A percentile compares a stretch with the other conserved stretches of the same genome.
Evolutionary conservation across 2,113 vertebrate genomes (phyloP).

Genomic region (Thermophis baileyi): DNA sequence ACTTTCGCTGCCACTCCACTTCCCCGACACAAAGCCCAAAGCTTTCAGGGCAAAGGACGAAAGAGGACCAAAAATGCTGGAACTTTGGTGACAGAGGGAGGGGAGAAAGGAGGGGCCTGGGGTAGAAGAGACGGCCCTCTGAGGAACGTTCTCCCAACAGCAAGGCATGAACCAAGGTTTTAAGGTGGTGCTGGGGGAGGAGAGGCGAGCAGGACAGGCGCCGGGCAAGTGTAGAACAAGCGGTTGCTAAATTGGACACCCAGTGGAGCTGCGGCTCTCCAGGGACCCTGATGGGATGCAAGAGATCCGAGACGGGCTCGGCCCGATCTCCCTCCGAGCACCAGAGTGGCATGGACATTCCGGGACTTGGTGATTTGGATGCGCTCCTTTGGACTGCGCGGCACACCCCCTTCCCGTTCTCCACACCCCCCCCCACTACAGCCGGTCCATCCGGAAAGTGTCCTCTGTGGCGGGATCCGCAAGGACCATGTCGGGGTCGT

Average conservation of each 20-base stretch:
- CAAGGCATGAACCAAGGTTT: constrained; percentile 66
- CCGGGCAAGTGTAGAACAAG: constrained; percentile 82
- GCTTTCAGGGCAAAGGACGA: constrained; percentile 38
- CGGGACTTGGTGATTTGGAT: constrained; percentile 8
- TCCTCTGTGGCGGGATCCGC: constrained; percentile 95
- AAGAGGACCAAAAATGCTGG: constrained; percentile 37
- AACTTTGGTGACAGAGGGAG: constrained; percentile 38
- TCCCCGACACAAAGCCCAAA: background rate
- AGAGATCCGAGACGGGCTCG: constrained; percentile 39
- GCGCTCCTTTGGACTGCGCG: background rate
- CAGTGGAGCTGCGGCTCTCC: constrained; percentile 58
- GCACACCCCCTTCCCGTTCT: background rate
- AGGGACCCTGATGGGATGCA: constrained; percentile 34
- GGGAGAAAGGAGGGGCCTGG: background rate
- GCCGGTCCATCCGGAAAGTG: constrained; percentile 97
- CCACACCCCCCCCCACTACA: constrained; percentile 67
- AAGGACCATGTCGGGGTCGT: constrained; percentile 97
- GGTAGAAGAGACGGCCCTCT: constrained; percentile 6
- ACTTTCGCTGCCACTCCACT: background rate
- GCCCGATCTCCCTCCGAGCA: constrained; percentile 55
- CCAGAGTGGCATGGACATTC: constrained; percentile 56
- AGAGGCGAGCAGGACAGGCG: constrained; percentile 68
- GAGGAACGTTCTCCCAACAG: constrained; percentile 45
- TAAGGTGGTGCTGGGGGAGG: constrained; percentile 51
- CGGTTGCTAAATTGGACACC: constrained; percentile 71